Conservation (phyloP, 2,888 invertebrate genomes). For the Drosophila ustulata region DNA sequence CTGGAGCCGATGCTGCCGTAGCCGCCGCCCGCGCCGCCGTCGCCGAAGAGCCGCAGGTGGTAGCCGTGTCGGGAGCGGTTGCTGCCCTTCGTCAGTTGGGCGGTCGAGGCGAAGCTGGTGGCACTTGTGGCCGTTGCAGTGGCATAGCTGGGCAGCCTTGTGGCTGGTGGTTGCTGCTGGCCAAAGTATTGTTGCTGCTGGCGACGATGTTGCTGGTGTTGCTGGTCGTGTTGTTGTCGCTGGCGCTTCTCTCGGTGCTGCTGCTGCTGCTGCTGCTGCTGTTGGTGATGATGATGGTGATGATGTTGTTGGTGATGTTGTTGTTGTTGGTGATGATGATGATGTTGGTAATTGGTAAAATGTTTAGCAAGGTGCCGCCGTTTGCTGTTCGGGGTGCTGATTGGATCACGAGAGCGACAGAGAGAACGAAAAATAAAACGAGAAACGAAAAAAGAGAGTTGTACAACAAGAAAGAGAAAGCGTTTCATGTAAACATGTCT, state of each 20-base stretch:
- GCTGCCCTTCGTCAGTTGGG: slow-evolving; percentile 55
- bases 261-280: slow-evolving; percentile 19
- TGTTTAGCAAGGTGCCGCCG: slow-evolving; percentile 84
- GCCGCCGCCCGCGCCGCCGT: slow-evolving; percentile 41
- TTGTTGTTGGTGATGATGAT: slow-evolving; percentile 62
- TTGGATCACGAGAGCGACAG: slow-evolving; percentile 48
- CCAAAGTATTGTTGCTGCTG: slow-evolving; percentile 5
- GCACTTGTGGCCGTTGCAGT: slow-evolving; percentile 75
- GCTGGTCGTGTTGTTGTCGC: slow-evolving; percentile 24
- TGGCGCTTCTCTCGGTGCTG: slow-evolving; percentile 29
- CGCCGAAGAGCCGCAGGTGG: slow-evolving; percentile 53
- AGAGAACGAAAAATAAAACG: slow-evolving; percentile 29
- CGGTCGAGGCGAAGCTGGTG: slow-evolving; percentile 74
- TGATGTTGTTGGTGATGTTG: slow-evolving; percentile 44
- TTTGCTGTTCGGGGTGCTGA: slow-evolving; percentile 84
- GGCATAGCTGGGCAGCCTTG: slow-evolving; percentile 66
- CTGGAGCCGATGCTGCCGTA: slow-evolving; percentile 70
- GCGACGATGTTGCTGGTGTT: slow-evolving; percentile 17
- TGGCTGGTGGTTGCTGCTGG: background rate
- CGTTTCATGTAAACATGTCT: slow-evolving; percentile 47
- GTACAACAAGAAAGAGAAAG: slow-evolving; percentile 79
- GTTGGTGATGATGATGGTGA: slow-evolving; percentile 28
- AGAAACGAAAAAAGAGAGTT: slow-evolving; percentile 74
- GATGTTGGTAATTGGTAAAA: slow-evolving; percentile 75
- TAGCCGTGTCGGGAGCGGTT: slow-evolving; percentile 28